Evolutionary conservation across 1,140 invertebrate genomes (phyloP), one percentile per base, ranked within the genome.

Genomic region (Parasteatoda tepidariorum): DNA sequence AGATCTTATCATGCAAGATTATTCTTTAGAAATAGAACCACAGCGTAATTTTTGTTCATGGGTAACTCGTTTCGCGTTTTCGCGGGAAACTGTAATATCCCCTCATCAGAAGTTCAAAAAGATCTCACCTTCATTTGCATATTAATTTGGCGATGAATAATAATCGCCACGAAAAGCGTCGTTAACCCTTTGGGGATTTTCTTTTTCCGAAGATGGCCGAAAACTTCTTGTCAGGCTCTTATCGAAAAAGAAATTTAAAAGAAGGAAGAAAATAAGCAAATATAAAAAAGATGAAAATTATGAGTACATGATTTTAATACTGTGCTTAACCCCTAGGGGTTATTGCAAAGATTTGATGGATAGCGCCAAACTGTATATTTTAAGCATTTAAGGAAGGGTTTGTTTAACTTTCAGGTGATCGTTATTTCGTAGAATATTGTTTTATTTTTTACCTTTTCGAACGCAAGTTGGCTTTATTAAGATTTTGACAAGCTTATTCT

Each of bases 111-210:
- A 79, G 64, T 68, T 67, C 76, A 79, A 70, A 71, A 24, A 30
- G 79, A 38, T 48, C 38, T 62, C 38, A 15, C 33, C 55, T 34
- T 70, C 79, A 82, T 82, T 73, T 71, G 67, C 67, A 82, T 82
- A 62, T 71, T 82, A 82, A 82, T 82, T 82, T 70, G 30, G 28
- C 41, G 67, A 82, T 82, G 78, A 82, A 82, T 82, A 82, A 82
- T 82, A 82, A 82, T 38, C 68, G 26, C 28, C 38, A 67, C 68
- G 61, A 22, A 79, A 67, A 18, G 38, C 71, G 71, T 33, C 57
- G 71, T 75, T 75, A 75, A 61, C 54, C 71, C 71, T 75, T 75
- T 75, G 54, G 68, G 68, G 68, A 18, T 48, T 48, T 48, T 48
- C 38, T 48, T 28, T 62, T 54, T 34, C 61, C n/a, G 54, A 62